Conservation (phyloP, 1,140 invertebrate genomes). For the Bombus pyrosoma region DNA sequence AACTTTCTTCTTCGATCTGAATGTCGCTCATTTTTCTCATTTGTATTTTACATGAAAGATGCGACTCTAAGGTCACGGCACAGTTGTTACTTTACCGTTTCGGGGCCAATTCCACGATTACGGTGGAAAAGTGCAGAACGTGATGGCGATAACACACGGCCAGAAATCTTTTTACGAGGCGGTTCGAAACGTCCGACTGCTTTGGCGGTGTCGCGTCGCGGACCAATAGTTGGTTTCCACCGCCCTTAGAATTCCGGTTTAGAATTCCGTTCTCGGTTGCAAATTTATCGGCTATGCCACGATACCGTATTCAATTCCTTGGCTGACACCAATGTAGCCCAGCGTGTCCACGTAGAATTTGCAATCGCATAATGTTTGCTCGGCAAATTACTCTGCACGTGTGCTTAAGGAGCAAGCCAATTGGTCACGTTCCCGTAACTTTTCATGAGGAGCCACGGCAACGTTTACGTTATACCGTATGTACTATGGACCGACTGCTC, state of each 20-base stretch:
- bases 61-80: too few species aligned
- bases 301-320: constrained; percentile 36
- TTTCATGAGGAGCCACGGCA: neutral
- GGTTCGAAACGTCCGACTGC: neutral
- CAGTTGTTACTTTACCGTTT: too few species aligned
- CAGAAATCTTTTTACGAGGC: neutral
- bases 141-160: neutral
- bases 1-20: too few species aligned
- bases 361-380: constrained; percentile 6
- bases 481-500: neutral
- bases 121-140: neutral
- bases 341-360: neutral
- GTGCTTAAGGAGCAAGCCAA: constrained; percentile 15
- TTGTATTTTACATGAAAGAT: too few species aligned
- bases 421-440: constrained; percentile 39
- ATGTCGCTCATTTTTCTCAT: too few species aligned
- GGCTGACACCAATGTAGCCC: neutral
- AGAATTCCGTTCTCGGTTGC: constrained; percentile 12
- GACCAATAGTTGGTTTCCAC: too few species aligned
- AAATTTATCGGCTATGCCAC: constrained; percentile 13
- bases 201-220: too few species aligned
- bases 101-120: neutral
- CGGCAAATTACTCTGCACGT: constrained; percentile 31
- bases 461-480: neutral
- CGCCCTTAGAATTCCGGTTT: neutral